Conservation (phyloP, 2,113 vertebrate species). For the Orthonyx spaldingii region DNA sequence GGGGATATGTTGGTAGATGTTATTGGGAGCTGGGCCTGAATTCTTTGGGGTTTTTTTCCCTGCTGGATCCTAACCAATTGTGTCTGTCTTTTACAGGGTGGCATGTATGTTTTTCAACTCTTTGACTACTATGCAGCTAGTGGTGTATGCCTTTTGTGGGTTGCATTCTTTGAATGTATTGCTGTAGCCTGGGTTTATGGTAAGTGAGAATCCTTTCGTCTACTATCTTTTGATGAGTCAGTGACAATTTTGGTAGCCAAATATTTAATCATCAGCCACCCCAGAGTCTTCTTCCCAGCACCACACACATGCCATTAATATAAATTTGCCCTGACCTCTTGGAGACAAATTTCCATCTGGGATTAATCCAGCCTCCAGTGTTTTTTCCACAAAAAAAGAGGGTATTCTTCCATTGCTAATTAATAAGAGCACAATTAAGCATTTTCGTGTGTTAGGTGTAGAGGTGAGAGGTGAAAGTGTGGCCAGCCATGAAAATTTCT, state of each 20-base stretch:
- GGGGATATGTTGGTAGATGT: neutral
- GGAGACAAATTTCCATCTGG: conserved; percentile 8
- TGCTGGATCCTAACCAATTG: neutral
- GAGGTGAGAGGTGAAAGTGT: conserved; percentile 19
- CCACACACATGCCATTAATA: neutral
- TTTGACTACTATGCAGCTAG: conserved; percentile 99
- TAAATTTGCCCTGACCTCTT: neutral
- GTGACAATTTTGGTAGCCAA: neutral
- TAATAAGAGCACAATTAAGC: conserved; percentile 31
- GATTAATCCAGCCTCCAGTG: neutral
- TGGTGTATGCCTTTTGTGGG: conserved; percentile 99
- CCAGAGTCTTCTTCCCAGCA: conserved; percentile 13
- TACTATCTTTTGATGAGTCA: neutral
- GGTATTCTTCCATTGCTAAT: conserved; percentile 20
- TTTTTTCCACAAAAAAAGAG: conserved; percentile 22
- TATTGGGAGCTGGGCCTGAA: neutral
- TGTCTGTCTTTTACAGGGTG: conserved; percentile 79
- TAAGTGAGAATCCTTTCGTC: conserved; percentile 70
- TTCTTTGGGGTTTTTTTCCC: neutral
- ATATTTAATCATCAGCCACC: neutral
- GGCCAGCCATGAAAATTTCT: conserved; percentile 9
- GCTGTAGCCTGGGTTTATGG: conserved; percentile 99
- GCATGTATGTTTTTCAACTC: conserved; percentile 99
- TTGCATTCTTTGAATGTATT: conserved; percentile 99
- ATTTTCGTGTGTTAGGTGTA: neutral